phyloP scores from a whole-genome alignment of 2,113 vertebrate species.

The Erpornis zantholeuca region DNA sequence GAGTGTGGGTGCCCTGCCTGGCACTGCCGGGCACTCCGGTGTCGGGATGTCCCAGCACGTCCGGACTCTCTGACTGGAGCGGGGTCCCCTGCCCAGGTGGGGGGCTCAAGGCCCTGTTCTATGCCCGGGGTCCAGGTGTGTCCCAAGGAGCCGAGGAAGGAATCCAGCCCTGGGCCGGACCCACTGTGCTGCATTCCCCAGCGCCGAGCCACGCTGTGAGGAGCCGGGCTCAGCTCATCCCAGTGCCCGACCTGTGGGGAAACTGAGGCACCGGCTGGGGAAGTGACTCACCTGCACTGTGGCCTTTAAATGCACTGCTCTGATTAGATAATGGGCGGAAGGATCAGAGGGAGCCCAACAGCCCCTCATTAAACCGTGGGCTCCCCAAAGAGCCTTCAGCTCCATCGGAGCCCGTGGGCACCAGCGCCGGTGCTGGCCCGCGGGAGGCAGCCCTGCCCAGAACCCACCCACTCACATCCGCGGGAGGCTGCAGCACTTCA shows the following conservation, averaged over 20 bases:
- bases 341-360: neutral
- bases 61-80: rapidly evolving
- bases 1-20: neutral
- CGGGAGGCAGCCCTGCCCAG: neutral
- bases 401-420: neutral
- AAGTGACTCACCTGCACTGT: conserved; percentile 31
- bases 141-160: neutral
- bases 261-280: conserved; percentile 28
- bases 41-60: neutral
- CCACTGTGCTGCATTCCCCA: conserved; percentile 41
- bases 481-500: neutral
- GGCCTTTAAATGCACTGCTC: conserved; percentile 23
- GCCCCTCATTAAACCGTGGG: neutral
- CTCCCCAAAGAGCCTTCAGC: neutral
- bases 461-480: neutral
- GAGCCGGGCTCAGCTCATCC: neutral
- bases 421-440: neutral
- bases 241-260: neutral
- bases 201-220: neutral
- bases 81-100: neutral
- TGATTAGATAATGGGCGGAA: conserved; percentile 43
- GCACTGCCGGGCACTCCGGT: neutral
- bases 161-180: conserved; percentile 16
- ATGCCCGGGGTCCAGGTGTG: neutral
- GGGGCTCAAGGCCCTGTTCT: neutral